A percentile compares a stretch with the other conserved stretches of the same genome.
Evolutionary conservation across 2,888 invertebrate species (phyloP).

Genomic region (Lithophane socia): DNA sequence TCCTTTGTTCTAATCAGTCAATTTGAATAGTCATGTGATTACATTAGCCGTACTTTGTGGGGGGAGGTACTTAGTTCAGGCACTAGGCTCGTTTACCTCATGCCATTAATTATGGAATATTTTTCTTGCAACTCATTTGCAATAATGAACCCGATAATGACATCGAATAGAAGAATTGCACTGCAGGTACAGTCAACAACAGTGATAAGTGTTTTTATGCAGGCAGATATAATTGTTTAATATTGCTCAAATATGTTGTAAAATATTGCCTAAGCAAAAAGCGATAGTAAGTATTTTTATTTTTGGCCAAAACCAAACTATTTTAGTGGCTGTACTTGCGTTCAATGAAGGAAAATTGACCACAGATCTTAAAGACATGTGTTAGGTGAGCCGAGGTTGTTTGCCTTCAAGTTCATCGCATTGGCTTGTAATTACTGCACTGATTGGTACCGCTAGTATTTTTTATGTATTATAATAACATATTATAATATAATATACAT

Average conservation of each 20-base stretch:
- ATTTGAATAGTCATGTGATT: conserved; percentile 53
- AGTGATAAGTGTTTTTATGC: neutral
- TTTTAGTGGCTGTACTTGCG: neutral
- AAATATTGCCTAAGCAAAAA: neutral
- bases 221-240: too few relatives aligned
- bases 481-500: conserved; percentile 23
- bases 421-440: conserved; percentile 53
- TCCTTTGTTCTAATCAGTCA: conserved; percentile 51
- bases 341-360: conserved; percentile 25
- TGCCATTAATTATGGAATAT: conserved; percentile 37
- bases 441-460: conserved; percentile 20
- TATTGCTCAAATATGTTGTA: too few relatives aligned
- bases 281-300: neutral
- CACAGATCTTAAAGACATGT: conserved; percentile 46
- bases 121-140: conserved; percentile 56
- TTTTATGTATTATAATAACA: conserved; percentile 27
- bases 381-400: conserved; percentile 54
- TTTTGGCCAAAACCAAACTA: neutral
- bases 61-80: conserved; percentile 7
- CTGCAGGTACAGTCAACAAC: conserved; percentile 1
- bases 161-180: conserved; percentile 13
- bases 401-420: conserved; percentile 72
- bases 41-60: conserved; percentile 41
- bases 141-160: conserved; percentile 46
- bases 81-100: conserved; percentile 38